Evolutionary conservation across 2,888 invertebrate genomes (phyloP).

Genomic region (Molanna angustata): DNA sequence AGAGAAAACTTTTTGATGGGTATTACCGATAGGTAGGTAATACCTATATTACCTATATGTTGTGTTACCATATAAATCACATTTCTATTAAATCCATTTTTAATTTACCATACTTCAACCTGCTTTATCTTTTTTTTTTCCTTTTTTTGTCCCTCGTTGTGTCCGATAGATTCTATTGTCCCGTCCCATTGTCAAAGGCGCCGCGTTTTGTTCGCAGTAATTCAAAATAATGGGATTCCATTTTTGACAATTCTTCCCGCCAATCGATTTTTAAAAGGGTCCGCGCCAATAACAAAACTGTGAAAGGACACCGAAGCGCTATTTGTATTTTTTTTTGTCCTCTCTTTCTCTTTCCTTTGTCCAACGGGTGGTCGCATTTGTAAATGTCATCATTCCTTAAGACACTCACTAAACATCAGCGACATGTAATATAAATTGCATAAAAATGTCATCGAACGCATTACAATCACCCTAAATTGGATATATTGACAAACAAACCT

Average conservation of each 20-base stretch:
- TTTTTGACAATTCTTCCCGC: slow-evolving; percentile 23
- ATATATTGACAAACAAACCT: slow-evolving; percentile 15
- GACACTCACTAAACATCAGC: slow-evolving; percentile 11
- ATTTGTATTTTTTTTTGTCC: no score
- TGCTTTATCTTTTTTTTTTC: slow-evolving; percentile 9
- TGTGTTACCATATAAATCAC: neutral
- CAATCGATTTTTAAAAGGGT: slow-evolving; percentile 13
- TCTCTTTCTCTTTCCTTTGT: no score
- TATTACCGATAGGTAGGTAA: no score
- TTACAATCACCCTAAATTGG: slow-evolving; percentile 22
- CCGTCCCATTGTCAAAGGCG: slow-evolving; percentile 10
- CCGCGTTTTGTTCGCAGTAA: slow-evolving; percentile 22
- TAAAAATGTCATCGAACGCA: slow-evolving; percentile 30
- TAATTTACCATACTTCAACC: slow-evolving; percentile 14
- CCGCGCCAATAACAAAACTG: slow-evolving; percentile 2
- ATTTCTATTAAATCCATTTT: slow-evolving; percentile 11
- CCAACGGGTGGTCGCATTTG: slow-evolving; percentile 31
- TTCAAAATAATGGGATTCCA: slow-evolving; percentile 23
- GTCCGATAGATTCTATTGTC: slow-evolving; percentile 7
- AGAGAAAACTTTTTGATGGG: no score
- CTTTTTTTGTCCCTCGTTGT: neutral
- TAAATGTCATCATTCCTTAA: slow-evolving; percentile 27
- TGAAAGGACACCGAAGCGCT: no score
- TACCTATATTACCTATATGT: no score
- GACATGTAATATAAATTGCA: slow-evolving; percentile 28